phyloP scores from a whole-genome alignment of 2,888 invertebrate species.

The Sipha maydis region DNA sequence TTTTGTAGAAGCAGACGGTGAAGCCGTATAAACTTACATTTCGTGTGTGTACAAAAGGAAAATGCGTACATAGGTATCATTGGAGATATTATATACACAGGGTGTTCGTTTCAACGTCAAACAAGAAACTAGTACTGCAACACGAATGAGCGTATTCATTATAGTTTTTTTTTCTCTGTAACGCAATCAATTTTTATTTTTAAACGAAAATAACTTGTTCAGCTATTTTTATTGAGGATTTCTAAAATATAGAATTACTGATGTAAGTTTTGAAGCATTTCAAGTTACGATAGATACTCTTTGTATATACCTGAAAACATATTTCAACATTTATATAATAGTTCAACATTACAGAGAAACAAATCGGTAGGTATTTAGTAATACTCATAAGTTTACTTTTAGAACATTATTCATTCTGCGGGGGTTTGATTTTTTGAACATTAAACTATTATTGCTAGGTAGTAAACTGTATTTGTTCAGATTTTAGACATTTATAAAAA shows the following conservation, averaged over 20 bases:
- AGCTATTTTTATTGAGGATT: too few species aligned
- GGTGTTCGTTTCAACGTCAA: not conserved
- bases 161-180: too few species aligned
- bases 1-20: not conserved
- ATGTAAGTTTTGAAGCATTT: too few species aligned
- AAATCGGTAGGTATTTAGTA: not conserved
- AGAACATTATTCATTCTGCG: not conserved
- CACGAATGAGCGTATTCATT: not conserved
- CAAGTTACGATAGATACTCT: not conserved
- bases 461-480: too few species aligned
- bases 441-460: not conserved
- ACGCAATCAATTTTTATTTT: too few species aligned
- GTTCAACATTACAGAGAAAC: not conserved
- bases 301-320: not conserved
- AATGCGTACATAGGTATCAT: not conserved
- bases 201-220: too few species aligned
- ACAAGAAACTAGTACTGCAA: not conserved
- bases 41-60: not conserved
- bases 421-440: not conserved
- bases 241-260: too few species aligned
- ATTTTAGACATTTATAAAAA: too few species aligned
- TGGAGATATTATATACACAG: slow-evolving; percentile 10
- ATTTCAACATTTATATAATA: not conserved
- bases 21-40: slow-evolving; percentile 26
- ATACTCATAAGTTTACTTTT: not conserved